Percentiles rank a stretch among this genome's conserved stretches.
phyloP scores from a whole-genome alignment of 2,797 vertebrate species.

The Megaceryle alcyon region DNA sequence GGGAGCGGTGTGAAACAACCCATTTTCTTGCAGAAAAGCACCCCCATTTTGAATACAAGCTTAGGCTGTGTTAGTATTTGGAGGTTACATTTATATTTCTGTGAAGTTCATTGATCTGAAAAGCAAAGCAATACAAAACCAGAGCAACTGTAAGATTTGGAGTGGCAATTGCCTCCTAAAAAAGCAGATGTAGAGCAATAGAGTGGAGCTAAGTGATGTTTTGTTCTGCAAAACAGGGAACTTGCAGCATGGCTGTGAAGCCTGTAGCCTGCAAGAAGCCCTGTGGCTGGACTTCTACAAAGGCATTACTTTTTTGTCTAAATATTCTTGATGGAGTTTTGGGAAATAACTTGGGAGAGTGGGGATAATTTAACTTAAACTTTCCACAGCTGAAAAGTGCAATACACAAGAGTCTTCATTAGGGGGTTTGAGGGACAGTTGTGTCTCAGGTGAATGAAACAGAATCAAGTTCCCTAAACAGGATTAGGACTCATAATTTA shows the following conservation, averaged over 20 bases:
- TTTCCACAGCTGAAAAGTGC: background rate
- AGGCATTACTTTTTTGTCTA: background rate
- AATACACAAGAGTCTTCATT: background rate
- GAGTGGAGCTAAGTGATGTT: background rate
- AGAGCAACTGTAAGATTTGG: background rate
- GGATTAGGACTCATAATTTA: background rate
- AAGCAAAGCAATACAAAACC: background rate
- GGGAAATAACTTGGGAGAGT: background rate
- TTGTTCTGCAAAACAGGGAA: background rate
- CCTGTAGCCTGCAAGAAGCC: background rate
- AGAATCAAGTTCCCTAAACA: background rate
- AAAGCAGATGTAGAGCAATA: background rate
- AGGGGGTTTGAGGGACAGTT: background rate
- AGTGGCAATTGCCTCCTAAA: background rate
- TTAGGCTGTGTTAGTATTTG: background rate
- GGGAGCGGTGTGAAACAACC: background rate
- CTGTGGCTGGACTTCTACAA: background rate
- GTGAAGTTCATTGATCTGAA: background rate
- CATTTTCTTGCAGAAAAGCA: background rate
- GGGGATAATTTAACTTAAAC: background rate
- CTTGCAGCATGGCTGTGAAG: rapidly evolving
- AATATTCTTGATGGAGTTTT: background rate
- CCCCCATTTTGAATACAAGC: background rate
- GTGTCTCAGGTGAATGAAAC: background rate
- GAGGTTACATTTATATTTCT: background rate